Evolutionary conservation across 2,113 vertebrate genomes (phyloP).

Genomic region (Chaetura pelagica): DNA sequence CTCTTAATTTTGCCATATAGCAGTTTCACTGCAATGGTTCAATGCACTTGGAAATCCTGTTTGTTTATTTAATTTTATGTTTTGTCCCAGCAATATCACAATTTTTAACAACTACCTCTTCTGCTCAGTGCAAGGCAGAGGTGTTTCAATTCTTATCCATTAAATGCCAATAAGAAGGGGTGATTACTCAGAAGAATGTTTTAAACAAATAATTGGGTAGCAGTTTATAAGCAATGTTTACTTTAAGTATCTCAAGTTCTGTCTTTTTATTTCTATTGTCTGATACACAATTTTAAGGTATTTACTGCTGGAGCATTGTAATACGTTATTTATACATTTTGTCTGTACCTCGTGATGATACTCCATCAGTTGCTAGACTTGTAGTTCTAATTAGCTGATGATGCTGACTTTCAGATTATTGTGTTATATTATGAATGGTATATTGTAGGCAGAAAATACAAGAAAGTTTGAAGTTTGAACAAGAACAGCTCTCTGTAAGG

Average conservation of each 20-base stretch:
- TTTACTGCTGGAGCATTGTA: neutral
- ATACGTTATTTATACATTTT: neutral
- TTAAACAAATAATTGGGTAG: neutral
- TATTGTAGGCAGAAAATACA: neutral
- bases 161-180: neutral
- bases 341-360: neutral
- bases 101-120: neutral
- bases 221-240: neutral
- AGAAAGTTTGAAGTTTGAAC: neutral
- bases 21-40: neutral
- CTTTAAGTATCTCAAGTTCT: neutral
- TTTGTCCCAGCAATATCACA: neutral
- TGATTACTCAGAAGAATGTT: neutral
- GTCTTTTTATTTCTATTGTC: neutral
- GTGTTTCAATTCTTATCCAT: neutral
- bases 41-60: neutral
- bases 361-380: neutral
- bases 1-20: neutral
- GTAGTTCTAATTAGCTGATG: neutral
- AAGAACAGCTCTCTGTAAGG: neutral
- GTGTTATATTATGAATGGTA: neutral
- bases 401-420: neutral
- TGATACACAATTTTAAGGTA: accelerated
- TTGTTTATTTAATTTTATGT: neutral
- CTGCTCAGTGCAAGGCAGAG: neutral